Percentiles rank a stretch among this genome's conserved stretches.
Evolutionary conservation across 2,113 vertebrate species (phyloP).

Genomic region (Microtus montanus): DNA sequence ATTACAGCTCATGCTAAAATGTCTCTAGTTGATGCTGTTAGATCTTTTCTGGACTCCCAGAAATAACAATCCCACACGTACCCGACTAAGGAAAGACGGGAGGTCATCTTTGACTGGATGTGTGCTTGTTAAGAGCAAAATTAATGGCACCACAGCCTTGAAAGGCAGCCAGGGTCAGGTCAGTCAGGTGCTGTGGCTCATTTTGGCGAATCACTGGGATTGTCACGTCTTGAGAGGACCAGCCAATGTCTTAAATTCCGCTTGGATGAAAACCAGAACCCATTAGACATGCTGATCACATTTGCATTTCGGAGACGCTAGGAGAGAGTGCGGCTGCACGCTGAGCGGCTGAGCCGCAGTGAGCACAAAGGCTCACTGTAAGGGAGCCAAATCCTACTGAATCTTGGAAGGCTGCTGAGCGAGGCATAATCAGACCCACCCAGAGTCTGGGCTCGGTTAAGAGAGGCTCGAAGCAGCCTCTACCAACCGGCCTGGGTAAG

Average conservation of each 20-base stretch:
- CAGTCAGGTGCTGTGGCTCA: not conserved
- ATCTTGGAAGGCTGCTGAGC: not conserved
- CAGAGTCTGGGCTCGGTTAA: not conserved
- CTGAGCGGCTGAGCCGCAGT: not conserved
- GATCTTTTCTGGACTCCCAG: not conserved
- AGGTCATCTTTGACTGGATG: not conserved
- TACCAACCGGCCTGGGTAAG: not conserved
- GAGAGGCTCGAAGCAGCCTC: not conserved
- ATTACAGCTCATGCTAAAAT: not conserved
- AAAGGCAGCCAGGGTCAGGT: not conserved
- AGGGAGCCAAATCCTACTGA: no score
- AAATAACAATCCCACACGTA: not conserved
- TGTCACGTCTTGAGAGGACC: not conserved
- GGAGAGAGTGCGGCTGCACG: not conserved
- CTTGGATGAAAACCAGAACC: not conserved
- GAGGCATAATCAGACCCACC: not conserved
- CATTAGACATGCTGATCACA: not conserved
- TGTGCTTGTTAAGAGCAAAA: not conserved
- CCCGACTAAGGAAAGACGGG: not conserved
- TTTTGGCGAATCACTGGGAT: no score
- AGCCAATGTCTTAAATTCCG: not conserved
- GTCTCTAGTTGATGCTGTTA: not conserved
- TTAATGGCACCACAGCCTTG: not conserved
- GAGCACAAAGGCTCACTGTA: not conserved
- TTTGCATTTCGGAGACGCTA: not conserved